phyloP scores from a whole-genome alignment of 2,888 invertebrate genomes.

The Schrankia costaestrigalis region DNA sequence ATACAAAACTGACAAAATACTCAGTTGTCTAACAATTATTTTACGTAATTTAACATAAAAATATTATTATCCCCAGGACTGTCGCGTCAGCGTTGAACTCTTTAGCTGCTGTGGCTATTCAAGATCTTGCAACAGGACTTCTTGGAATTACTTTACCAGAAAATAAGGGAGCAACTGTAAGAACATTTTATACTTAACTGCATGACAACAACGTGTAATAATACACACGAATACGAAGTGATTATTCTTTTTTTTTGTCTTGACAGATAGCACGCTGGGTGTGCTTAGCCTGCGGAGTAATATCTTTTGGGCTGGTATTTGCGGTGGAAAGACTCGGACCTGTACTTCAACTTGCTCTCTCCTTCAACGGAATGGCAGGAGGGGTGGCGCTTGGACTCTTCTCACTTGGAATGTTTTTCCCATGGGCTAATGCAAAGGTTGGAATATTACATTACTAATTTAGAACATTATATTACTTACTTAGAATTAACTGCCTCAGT shows the following conservation, averaged over 20 bases:
- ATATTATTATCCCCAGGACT: no score
- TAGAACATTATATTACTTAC: no score
- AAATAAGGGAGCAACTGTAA: slow-evolving; percentile 87
- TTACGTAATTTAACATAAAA: no score
- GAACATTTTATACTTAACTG: slow-evolving; percentile 17
- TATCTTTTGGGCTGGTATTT: slow-evolving; percentile 91
- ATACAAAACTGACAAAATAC: no score
- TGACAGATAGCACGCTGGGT: slow-evolving; percentile 81
- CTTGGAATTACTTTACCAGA: slow-evolving; percentile 86
- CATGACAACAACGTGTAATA: no score
- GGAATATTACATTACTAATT: background rate
- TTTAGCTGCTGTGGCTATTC: slow-evolving; percentile 93
- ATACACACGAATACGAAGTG: background rate
- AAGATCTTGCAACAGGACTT: slow-evolving; percentile 90
- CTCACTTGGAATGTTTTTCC: slow-evolving; percentile 93
- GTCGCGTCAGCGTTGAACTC: slow-evolving; percentile 98
- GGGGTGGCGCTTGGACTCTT: slow-evolving; percentile 94
- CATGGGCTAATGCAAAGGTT: slow-evolving; percentile 91
- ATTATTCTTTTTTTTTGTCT: no score
- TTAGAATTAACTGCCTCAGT: no score
- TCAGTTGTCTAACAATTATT: no score
- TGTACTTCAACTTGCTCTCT: slow-evolving; percentile 92
- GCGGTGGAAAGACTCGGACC: slow-evolving; percentile 93
- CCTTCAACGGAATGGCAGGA: slow-evolving; percentile 93
- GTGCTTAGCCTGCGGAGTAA: slow-evolving; percentile 85